Evolutionary conservation across 2,797 vertebrate genomes (phyloP).

Genomic region (Phataginus tetradactyla): DNA sequence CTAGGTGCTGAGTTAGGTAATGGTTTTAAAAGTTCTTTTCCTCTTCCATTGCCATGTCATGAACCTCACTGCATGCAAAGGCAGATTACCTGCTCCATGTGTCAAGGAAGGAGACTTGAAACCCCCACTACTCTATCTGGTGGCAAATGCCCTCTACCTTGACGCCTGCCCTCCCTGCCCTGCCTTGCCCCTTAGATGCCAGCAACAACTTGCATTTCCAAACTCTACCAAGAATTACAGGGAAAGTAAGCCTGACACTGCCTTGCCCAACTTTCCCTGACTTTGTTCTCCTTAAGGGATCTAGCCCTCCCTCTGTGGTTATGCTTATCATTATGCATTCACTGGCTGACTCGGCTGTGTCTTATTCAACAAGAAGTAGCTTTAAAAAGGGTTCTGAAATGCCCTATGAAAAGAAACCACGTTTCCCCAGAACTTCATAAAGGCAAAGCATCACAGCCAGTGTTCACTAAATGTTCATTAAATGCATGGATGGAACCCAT

Average conservation of each 20-base stretch:
- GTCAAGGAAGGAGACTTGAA: slow-evolving; percentile 6
- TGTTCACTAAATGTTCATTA: not conserved
- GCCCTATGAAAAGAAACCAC: not conserved
- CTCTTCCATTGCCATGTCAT: not conserved
- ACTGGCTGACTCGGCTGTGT: not conserved
- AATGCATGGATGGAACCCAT: not conserved
- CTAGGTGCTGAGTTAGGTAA: not conserved
- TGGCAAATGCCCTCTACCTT: not conserved
- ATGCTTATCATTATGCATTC: not conserved
- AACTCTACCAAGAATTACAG: not conserved
- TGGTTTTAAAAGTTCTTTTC: not conserved
- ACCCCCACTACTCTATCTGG: not conserved
- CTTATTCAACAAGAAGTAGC: not conserved
- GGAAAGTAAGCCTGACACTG: not conserved
- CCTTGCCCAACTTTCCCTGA: not conserved
- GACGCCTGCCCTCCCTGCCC: too few species aligned
- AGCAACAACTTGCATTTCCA: not conserved
- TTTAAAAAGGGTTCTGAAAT: not conserved
- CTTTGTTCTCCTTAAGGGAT: not conserved
- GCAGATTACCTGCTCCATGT: not conserved
- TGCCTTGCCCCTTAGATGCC: not conserved
- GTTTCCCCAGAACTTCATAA: not conserved
- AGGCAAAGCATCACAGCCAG: not conserved
- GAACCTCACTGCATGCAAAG: not conserved
- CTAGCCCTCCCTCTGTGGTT: not conserved